Evolutionary conservation across 2,113 vertebrate genomes (phyloP), one percentile per base, ranked within the genome.

Genomic region (Hemibagrus wyckioides): DNA sequence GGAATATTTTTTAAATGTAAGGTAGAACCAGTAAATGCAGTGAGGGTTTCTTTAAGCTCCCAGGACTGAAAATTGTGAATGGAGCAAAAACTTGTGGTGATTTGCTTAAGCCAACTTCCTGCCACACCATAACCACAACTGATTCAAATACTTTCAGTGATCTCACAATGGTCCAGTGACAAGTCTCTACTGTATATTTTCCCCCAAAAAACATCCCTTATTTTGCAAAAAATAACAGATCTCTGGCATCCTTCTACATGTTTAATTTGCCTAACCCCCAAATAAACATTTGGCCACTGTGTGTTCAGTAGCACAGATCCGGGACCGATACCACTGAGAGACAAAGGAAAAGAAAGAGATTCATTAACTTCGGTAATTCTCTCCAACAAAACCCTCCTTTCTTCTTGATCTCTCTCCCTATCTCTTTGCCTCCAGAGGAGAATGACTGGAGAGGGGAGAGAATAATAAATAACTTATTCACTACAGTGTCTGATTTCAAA

Each of bases 401-500:
- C 80, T 87, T 87, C 63, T 85, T 15, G 48, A 71, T 84, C 71
- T 82, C 61, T 41, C 56, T 85, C 57, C 61, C 82, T 77, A 48
- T 89, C 80, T 87, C 82, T 41, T 83, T 82, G 81, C 76, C 90
- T 88, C 84, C 41, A 56, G 86, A 76, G 84, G 33, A 83, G 88
- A 82, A 73, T 88, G 84, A 86, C 81, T 84, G 77, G 73, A 81
- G 84, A 86, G 77, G 69, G 77, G 59, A 65, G 82, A 88, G 86
- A 89, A 90, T 89, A 91, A 91, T 91, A 92, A 90, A 89, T 89
- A 86, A 84, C 85, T 89, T 90, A 36, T 89, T 89, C 87, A 82
- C 86, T 91, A 79, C 77, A 63, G 89, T 89, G 73, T 92, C 90
- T 90, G 59, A 89, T 92, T 92, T 92, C 91, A 91, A 92, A 92